Conservation (phyloP, 2,797 vertebrate genomes). For the Xiphorhynchus erythropygius region DNA sequence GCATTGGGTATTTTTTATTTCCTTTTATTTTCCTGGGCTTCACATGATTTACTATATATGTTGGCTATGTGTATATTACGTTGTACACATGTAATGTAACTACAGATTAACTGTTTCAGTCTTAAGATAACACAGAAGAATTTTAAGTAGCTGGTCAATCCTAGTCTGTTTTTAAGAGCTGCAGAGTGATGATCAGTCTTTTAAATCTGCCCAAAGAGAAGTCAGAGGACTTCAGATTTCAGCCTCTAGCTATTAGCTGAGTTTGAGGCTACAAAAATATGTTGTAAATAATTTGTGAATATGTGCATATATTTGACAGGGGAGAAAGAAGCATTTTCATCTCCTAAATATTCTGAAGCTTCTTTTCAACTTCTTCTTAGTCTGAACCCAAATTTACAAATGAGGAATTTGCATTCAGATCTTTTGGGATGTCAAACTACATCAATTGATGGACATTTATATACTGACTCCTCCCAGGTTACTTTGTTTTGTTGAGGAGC, state of each 20-base stretch:
- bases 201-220: neutral
- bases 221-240: neutral
- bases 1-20: neutral
- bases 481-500: neutral
- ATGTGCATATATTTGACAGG: rapidly evolving
- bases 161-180: neutral
- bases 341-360: neutral
- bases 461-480: neutral
- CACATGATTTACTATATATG: neutral
- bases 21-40: neutral
- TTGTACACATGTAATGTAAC: neutral
- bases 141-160: neutral
- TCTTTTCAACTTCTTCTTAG: neutral
- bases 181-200: neutral
- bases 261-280: neutral
- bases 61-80: neutral
- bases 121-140: neutral
- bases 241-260: neutral
- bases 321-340: neutral
- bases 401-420: neutral
- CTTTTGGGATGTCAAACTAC: neutral
- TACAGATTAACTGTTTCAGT: neutral
- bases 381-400: neutral
- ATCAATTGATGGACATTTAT: neutral
- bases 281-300: neutral